Percentiles rank a stretch among this genome's conserved stretches.
These are phyloP conservation scores for Hormiphora californensis DNA, from an alignment of 37 sponge, comb jelly and placozoan species.

Conservation along the genomic window DNA sequence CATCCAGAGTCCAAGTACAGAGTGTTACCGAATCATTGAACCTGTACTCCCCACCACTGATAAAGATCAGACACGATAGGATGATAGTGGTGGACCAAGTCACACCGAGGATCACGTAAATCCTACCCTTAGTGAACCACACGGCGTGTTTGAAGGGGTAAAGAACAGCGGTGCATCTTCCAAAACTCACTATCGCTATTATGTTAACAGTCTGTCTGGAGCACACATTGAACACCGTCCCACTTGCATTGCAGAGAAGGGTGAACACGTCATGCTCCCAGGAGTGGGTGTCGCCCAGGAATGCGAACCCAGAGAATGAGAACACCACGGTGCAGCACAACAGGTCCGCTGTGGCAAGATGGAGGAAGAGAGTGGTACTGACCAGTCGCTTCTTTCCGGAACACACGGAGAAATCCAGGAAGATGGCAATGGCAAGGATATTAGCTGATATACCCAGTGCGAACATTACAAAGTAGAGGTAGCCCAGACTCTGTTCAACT, in stretches of 20 bases:
- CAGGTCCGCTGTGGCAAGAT: not conserved
- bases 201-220: not conserved
- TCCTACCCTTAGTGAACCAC: constrained; percentile 11
- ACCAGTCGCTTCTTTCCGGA: not conserved
- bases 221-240: not conserved
- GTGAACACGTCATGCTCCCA: not conserved
- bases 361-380: not conserved
- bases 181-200: not conserved
- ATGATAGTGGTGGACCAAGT: not conserved
- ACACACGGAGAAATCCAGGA: not conserved
- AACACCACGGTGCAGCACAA: not conserved
- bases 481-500: not conserved
- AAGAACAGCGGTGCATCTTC: not conserved
- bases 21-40: not conserved
- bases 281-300: not conserved
- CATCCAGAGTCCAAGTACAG: not conserved
- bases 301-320: not conserved
- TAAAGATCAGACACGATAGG: not conserved
- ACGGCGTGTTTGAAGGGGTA: not conserved
- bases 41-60: not conserved
- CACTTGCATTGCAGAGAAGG: not conserved
- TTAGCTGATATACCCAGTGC: not conserved
- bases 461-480: not conserved
- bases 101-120: not conserved
- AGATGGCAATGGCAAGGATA: not conserved